phyloP scores from a whole-genome alignment of 2,113 vertebrate species.

The Gambusia holbrooki region DNA sequence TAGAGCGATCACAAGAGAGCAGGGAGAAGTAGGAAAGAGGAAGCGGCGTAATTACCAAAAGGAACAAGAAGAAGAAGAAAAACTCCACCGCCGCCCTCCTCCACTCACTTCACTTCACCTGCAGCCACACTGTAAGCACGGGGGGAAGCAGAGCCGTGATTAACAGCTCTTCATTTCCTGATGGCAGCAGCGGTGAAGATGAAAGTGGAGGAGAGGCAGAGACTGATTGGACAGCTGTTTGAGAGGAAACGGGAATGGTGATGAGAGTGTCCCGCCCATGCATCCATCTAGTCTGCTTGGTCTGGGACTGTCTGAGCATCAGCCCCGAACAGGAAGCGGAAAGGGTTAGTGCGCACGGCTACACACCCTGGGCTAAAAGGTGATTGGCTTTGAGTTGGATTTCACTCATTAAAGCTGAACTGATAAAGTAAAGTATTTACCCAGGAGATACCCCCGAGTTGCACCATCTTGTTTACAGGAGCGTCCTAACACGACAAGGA shows the following conservation, averaged over 20 bases:
- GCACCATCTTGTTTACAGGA: slow-evolving; percentile 85
- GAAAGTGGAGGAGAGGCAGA: slow-evolving; percentile 79
- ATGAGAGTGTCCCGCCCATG: slow-evolving; percentile 76
- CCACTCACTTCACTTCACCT: slow-evolving; percentile 50
- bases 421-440: slow-evolving; percentile 79
- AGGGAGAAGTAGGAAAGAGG: slow-evolving; percentile 78
- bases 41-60: slow-evolving; percentile 71
- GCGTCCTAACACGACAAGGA: slow-evolving; percentile 80
- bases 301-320: slow-evolving; percentile 46
- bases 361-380: neutral
- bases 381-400: slow-evolving; percentile 21
- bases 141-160: slow-evolving; percentile 73
- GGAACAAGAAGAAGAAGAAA: slow-evolving; percentile 16
- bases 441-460: slow-evolving; percentile 84
- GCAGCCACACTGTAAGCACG: slow-evolving; percentile 60
- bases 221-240: slow-evolving; percentile 86
- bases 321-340: slow-evolving; percentile 15
- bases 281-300: slow-evolving; percentile 77
- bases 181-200: slow-evolving; percentile 60
- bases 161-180: slow-evolving; percentile 82
- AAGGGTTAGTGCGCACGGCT: slow-evolving; percentile 22
- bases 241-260: slow-evolving; percentile 88
- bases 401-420: slow-evolving; percentile 49
- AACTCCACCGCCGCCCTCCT: slow-evolving; percentile 16
- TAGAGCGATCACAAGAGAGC: slow-evolving; percentile 72